Evolutionary conservation across 2,797 vertebrate species (phyloP), one percentile per base, ranked within the genome.

Genomic region (Ctenochaetus hawaiiensis): DNA sequence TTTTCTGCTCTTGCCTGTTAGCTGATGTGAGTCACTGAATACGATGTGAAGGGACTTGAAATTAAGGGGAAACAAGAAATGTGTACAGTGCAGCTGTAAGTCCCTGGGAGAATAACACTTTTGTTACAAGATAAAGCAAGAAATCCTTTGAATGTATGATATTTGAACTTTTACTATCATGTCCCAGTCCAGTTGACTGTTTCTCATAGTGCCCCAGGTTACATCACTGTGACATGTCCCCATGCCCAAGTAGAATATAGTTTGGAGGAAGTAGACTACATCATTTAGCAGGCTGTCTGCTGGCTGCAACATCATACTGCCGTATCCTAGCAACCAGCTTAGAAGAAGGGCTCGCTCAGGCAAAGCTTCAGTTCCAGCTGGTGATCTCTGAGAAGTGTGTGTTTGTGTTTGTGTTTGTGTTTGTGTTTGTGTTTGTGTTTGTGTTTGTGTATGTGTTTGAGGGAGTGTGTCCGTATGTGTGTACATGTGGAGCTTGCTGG

Each of bases 241-340:
- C 72, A 70, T 81, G 78, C 75, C 74, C 69, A 81, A 81, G 77
- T 57, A 65, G 63, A 77, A 81, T 68, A 83, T 67, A 83, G 84
- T 88, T 84, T 78, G 60, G 75, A 84, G 86, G 83, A 91, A 92
- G 87, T 75, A 74, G 80, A 89, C 84, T 78, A 89, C 88, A 89
- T 91, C 85, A 90, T 90, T 91, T 88, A 91, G 76, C 80, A 78
- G 80, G 54, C 81, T 83, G 87, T 78, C 86, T 87, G 71, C 86
- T 56, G 78, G 83, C 89, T 92, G 85, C 89, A 90, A 86, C 90
- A 84, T 90, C 87, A 81, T 68, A 83, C 81, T 82, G 82, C 53
- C 53, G 92, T 94, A 88, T 84, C 93, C 87, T 93, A 93, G 93
- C 93, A 94, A 93, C 93, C 88, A 51, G 71, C 82, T 84, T 80